A percentile compares a stretch with the other conserved stretches of the same genome.
Conservation (phyloP, 1,140 invertebrate species). For the Nebria ingens region DNA sequence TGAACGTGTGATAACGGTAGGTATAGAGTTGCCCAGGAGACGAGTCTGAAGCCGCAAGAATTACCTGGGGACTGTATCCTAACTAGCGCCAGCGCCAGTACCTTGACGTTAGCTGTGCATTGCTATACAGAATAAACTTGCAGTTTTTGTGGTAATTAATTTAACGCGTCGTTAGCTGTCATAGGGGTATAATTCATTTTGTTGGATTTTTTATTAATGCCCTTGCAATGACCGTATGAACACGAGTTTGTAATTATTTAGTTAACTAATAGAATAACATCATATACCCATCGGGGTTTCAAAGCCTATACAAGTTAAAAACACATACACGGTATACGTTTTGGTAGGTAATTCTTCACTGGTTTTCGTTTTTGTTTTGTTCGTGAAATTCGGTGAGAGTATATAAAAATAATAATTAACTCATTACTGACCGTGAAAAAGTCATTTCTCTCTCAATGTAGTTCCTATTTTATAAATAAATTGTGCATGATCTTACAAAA, state of each 20-base stretch:
- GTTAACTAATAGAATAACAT: not conserved
- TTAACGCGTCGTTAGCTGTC: not conserved
- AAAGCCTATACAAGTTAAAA: not conserved
- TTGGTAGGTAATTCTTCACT: not conserved
- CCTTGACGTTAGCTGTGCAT: not conserved
- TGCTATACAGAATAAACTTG: conserved; percentile 6
- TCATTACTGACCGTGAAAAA: too few species aligned
- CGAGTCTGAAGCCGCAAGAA: not conserved
- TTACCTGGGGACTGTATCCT: not conserved
- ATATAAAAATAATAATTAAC: too few species aligned
- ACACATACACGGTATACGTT: not conserved
- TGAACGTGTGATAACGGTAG: not conserved
- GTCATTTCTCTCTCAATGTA: too few species aligned
- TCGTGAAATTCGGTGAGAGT: too few species aligned
- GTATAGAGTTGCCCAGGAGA: not conserved
- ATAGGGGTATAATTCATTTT: conserved; percentile 1
- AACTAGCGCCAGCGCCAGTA: not conserved
- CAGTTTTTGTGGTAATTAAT: conserved; percentile 8
- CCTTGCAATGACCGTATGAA: conserved; percentile 1
- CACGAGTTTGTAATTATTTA: conserved; percentile 1
- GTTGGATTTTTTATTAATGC: not conserved
- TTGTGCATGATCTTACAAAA: too few species aligned
- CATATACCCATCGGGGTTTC: not conserved
- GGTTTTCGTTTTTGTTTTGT: too few species aligned
- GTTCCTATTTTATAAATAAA: too few species aligned